phyloP scores from a whole-genome alignment of 2,113 vertebrate species.

The Sardina pilchardus region DNA sequence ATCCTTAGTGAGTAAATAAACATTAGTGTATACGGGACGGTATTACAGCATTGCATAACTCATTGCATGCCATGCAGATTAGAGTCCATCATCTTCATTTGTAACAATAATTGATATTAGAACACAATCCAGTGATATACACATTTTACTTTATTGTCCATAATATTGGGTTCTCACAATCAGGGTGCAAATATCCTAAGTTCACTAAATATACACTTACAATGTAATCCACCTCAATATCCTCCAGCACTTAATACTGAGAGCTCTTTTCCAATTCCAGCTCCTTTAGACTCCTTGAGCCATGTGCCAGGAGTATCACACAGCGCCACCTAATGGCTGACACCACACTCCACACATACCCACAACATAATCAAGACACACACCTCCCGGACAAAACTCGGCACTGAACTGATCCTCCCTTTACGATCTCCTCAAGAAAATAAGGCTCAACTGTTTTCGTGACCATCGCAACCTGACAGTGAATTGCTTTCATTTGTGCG shows the following conservation, averaged over 20 bases:
- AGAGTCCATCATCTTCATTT: too few relatives aligned
- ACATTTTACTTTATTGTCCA: background rate
- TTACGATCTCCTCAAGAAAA: slow-evolving; percentile 15
- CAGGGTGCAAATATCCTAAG: background rate
- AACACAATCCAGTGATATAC: background rate
- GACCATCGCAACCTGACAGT: background rate
- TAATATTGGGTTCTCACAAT: background rate
- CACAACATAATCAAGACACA: background rate
- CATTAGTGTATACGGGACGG: too few relatives aligned
- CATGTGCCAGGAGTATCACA: background rate
- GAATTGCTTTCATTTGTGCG: slow-evolving; percentile 11
- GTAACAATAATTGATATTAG: background rate
- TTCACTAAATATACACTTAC: background rate
- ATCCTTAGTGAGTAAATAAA: too few relatives aligned
- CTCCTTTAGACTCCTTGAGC: background rate
- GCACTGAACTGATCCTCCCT: background rate
- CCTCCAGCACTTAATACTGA: background rate
- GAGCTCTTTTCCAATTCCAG: background rate
- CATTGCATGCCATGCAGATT: too few relatives aligned
- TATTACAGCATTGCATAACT: too few relatives aligned
- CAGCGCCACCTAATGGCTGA: background rate
- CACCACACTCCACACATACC: background rate
- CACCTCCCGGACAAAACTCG: background rate
- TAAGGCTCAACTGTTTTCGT: background rate
- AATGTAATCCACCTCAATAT: background rate